Percentiles rank a stretch among this genome's conserved stretches.
phyloP scores from a whole-genome alignment of 1,140 invertebrate species.

The Diorhabda sublineata region DNA sequence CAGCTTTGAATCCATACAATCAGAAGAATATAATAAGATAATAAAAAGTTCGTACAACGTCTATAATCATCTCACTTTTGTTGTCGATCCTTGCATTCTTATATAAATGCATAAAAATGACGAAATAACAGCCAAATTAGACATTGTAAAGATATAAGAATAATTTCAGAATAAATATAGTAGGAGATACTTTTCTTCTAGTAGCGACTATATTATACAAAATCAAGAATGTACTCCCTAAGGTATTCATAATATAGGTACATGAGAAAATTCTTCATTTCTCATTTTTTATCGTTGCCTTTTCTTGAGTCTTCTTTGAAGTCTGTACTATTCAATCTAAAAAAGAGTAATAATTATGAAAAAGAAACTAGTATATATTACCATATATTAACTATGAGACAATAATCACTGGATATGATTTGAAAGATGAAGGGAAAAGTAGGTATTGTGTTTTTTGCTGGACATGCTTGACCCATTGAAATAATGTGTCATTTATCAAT shows the following conservation, averaged over 20 bases:
- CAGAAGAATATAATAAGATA: conserved; percentile 27
- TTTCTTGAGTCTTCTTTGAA: conserved; percentile 24
- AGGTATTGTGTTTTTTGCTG: too few relatives aligned
- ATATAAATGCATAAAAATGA: conserved; percentile 42
- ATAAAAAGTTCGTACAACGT: conserved; percentile 40
- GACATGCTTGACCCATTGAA: too few relatives aligned
- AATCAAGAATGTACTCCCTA: conserved; percentile 19
- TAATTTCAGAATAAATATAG: conserved; percentile 25
- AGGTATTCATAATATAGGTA: conserved; percentile 8
- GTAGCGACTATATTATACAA: conserved; percentile 21
- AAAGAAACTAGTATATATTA: too few relatives aligned
- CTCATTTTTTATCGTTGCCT: conserved; percentile 21
- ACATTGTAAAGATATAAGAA: conserved; percentile 35
- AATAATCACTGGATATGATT: too few relatives aligned
- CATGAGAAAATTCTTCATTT: neutral
- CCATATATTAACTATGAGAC: too few relatives aligned
- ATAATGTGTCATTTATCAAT: too few relatives aligned
- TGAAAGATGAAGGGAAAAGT: too few relatives aligned
- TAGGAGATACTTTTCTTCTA: conserved; percentile 15
- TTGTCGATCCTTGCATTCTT: conserved; percentile 46
- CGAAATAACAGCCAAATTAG: conserved; percentile 42
- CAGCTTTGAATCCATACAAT: conserved; percentile 39
- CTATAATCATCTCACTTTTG: conserved; percentile 49
- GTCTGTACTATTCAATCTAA: conserved; percentile 30
- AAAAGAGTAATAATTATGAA: neutral